phyloP scores from a whole-genome alignment of 2,113 vertebrate species.

The Amblyopsis rosae region DNA sequence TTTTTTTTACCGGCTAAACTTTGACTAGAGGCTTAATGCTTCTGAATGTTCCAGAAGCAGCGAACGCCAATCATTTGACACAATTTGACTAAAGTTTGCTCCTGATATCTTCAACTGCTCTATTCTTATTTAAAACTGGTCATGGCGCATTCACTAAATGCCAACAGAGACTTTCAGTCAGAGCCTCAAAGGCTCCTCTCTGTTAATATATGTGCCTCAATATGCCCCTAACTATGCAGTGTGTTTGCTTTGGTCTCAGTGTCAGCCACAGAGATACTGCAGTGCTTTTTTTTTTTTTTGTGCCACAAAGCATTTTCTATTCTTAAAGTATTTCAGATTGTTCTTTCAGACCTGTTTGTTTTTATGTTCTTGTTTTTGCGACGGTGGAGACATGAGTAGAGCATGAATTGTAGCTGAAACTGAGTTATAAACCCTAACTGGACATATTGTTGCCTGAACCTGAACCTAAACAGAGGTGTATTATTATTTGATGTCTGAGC shows the following conservation, averaged over 20 bases:
- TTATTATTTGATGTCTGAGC: slow-evolving; percentile 26
- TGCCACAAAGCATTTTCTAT: slow-evolving; percentile 6
- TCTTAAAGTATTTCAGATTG: slow-evolving; percentile 15
- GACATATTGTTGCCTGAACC: not conserved
- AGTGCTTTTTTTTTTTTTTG: not conserved
- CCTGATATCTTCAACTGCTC: not conserved
- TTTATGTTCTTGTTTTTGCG: slow-evolving; percentile 31
- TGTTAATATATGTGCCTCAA: slow-evolving; percentile 14
- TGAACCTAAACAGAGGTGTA: slow-evolving; percentile 14
- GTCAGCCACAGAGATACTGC: slow-evolving; percentile 23
- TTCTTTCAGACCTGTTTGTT: not conserved
- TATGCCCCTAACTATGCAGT: not conserved
- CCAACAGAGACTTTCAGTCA: not conserved
- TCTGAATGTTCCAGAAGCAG: not conserved
- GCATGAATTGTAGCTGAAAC: not conserved
- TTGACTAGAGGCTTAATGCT: not conserved
- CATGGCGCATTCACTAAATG: not conserved
- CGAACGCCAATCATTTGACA: not conserved
- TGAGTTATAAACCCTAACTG: too few relatives aligned
- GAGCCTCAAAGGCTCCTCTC: not conserved
- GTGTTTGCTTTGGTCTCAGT: not conserved
- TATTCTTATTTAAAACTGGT: not conserved
- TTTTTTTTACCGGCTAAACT: not conserved
- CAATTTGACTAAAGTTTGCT: not conserved
- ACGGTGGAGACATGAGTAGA: slow-evolving; percentile 17